These are phyloP conservation scores for Trimorus sp. DNA, from an alignment of 2,888 invertebrate genomes.

Conservation along the genomic window DNA sequence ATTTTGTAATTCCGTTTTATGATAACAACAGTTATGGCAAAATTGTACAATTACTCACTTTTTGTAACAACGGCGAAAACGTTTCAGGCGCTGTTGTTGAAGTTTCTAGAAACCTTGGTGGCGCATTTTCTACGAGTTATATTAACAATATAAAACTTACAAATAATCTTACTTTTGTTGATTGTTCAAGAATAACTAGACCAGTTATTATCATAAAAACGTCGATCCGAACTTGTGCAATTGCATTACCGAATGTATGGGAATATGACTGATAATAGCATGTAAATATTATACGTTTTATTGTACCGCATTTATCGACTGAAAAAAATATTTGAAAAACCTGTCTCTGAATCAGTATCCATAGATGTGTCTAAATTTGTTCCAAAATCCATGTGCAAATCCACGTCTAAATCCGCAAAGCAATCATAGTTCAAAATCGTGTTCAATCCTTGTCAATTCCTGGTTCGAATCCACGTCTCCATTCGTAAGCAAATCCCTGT, in stretches of 20 bases:
- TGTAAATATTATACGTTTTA: not conserved
- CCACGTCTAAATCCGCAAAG: no score
- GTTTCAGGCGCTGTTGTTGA: not conserved
- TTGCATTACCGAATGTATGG: not conserved
- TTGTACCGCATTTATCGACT: no score
- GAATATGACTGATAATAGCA: constrained; percentile 7
- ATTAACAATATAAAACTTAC: not conserved
- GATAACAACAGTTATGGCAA: constrained; percentile 1
- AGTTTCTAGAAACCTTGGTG: not conserved
- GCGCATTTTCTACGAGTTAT: not conserved
- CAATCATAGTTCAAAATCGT: no score
- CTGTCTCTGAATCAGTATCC: no score
- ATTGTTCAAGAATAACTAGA: not conserved
- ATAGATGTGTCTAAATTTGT: no score
- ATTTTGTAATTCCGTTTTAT: constrained; percentile 20
- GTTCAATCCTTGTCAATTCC: no score
- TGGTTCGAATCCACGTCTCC: no score
- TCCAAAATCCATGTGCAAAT: no score
- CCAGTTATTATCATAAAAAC: not conserved
- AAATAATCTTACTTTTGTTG: not conserved
- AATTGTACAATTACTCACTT: not conserved
- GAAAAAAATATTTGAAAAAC: no score
- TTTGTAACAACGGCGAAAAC: not conserved
- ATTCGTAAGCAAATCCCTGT: no score
- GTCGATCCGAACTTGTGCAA: not conserved